phyloP scores from a whole-genome alignment of 2,113 vertebrate species.

The Nestor notabilis region DNA sequence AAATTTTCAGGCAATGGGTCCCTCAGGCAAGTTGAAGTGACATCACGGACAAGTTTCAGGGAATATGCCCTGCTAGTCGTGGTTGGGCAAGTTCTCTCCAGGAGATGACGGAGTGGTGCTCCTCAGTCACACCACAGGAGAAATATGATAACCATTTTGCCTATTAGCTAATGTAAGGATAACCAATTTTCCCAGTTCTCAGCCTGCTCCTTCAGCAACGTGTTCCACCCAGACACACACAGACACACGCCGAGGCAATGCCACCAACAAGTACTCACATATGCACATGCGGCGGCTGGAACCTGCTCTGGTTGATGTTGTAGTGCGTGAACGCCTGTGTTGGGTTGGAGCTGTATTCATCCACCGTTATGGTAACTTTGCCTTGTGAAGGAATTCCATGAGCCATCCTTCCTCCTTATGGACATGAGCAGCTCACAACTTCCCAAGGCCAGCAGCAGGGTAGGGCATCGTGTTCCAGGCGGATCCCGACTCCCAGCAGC shows the following conservation, averaged over 20 bases:
- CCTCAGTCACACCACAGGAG: rapidly evolving
- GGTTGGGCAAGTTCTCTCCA: background rate
- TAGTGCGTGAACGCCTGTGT: slow-evolving; percentile 98
- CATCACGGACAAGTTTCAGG: background rate
- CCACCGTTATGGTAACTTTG: slow-evolving; percentile 96
- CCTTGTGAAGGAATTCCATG: slow-evolving; percentile 93
- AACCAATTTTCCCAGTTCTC: background rate
- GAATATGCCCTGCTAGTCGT: rapidly evolving
- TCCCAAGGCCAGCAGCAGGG: slow-evolving; percentile 77
- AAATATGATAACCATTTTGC: rapidly evolving
- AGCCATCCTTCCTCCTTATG: slow-evolving; percentile 93
- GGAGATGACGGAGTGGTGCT: background rate
- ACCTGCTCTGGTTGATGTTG: slow-evolving; percentile 99
- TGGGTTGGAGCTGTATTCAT: slow-evolving; percentile 98
- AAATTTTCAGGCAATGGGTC: slow-evolving; percentile 48
- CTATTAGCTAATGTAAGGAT: rapidly evolving
- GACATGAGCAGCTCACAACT: slow-evolving; percentile 92
- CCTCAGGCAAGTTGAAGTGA: background rate
- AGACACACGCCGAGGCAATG: background rate
- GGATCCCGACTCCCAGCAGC: slow-evolving; percentile 67
- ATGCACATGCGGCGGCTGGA: slow-evolving; percentile 97
- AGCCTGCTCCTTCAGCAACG: background rate
- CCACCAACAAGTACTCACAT: slow-evolving; percentile 85
- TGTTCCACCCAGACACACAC: background rate
- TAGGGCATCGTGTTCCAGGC: slow-evolving; percentile 85